These are phyloP conservation scores for Phania funesta DNA, from an alignment of 2,888 invertebrate genomes.

Conservation along the genomic window DNA sequence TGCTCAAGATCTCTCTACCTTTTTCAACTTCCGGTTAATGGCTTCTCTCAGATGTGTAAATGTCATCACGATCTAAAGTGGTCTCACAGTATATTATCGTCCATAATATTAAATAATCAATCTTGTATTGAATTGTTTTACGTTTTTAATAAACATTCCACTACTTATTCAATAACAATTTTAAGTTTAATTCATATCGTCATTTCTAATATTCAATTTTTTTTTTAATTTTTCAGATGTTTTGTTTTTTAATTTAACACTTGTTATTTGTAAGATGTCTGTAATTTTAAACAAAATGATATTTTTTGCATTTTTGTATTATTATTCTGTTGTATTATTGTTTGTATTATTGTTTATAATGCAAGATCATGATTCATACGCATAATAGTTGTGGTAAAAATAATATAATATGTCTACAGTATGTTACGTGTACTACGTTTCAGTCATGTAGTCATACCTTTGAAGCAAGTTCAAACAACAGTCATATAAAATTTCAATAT, in stretches of 20 bases:
- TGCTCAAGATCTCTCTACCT: background rate
- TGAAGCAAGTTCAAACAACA: slow-evolving; percentile 19
- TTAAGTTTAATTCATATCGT: slow-evolving; percentile 10
- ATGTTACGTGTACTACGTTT: background rate
- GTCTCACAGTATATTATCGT: background rate
- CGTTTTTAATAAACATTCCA: slow-evolving; percentile 9
- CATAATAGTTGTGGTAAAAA: slow-evolving; percentile 35
- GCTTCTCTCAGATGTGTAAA: background rate
- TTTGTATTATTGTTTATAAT: too few species aligned
- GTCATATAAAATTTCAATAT: slow-evolving; percentile 27
- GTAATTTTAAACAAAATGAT: slow-evolving; percentile 18
- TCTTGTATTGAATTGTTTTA: background rate
- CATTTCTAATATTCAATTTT: background rate
- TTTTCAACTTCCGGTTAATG: slow-evolving; percentile 5
- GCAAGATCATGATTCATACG: slow-evolving; percentile 38
- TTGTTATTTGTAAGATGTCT: slow-evolving; percentile 6
- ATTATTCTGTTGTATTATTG: background rate
- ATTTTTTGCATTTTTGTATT: slow-evolving; percentile 4
- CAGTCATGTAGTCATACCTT: slow-evolving; percentile 7
- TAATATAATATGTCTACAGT: background rate
- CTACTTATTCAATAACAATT: background rate
- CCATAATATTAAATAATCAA: background rate
- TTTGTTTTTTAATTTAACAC: slow-evolving; percentile 20
- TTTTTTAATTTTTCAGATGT: background rate
- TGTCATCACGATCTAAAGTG: slow-evolving; percentile 11